Evolutionary conservation across 2,113 vertebrate species (phyloP), one percentile per base, ranked within the genome.

Genomic region (Phyllostomus hastatus): DNA sequence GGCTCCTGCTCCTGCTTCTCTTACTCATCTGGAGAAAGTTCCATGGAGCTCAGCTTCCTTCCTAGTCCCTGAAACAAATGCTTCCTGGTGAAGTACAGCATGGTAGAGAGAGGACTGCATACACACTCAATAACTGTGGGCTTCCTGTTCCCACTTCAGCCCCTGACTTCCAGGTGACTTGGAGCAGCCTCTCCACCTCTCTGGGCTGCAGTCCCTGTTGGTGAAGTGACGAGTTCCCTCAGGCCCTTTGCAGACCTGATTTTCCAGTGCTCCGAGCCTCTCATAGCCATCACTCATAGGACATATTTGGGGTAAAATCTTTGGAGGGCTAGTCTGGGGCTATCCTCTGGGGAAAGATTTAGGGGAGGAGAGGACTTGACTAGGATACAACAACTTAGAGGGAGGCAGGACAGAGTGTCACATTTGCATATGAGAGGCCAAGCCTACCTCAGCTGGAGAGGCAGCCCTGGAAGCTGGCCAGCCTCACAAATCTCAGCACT

Each of bases 401-500:
- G 24, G 19, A 19, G 92, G 41, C 57, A 35, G 92, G 76, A 96
- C 46, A 64, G 84, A 90, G 93, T 31, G 4, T 2, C 52, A 91
- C 72, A 66, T 66, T 88, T 95, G 94, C 95, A 94, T 90, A 95
- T 87, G 95, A 94, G 69, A 33, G 78, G 73, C 94, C 89, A 88
- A 83, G 89, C 57, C 93, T 84, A 41, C 48, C 67, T 90, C 28
- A 52, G 70, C 86, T 1, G 20, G 85, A 94, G 75, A 96, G 73
- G 91, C 93, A 70, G 75, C 54, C 33, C 31, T 41, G 41, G 82
- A 95, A 97, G 69, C 88, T 11, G 59, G 50, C 92, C 72, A 4
- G 80, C 80, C 80, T 95, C 84, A 79, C 94, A 90, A 94, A 96
- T 98, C 97, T 97, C 85, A 33, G 83, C 85, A 33, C 48, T 95